Percentiles rank a stretch among this genome's conserved stretches.
phyloP scores from a whole-genome alignment of 2,797 vertebrate species.

The Loris lydekkerianus region DNA sequence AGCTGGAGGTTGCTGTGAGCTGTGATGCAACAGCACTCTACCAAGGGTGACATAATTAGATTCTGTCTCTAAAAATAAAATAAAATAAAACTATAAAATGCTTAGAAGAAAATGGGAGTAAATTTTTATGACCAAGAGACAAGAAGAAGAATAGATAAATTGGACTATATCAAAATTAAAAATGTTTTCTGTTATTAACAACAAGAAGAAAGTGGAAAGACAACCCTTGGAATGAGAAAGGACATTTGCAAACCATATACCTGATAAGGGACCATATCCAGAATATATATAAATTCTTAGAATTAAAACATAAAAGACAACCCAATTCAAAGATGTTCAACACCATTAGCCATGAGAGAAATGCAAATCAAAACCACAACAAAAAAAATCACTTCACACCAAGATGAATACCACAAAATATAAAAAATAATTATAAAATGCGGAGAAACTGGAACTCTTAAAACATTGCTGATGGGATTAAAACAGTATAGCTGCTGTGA shows the following conservation, averaged over 20 bases:
- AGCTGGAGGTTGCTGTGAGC: too few relatives aligned
- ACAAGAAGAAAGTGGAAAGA: slow-evolving; percentile 19
- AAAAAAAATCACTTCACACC: background rate
- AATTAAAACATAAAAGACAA: slow-evolving; percentile 3
- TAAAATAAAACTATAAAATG: background rate
- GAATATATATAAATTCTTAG: background rate
- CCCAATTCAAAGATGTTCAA: background rate
- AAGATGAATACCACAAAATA: slow-evolving; percentile 31
- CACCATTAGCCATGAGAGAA: background rate
- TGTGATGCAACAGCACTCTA: too few relatives aligned
- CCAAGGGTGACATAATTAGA: too few relatives aligned
- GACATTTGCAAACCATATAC: background rate
- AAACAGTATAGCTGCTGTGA: background rate
- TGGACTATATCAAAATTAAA: background rate
- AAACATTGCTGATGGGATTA: background rate
- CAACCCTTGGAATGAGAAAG: background rate
- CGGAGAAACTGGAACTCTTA: background rate
- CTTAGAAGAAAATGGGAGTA: background rate
- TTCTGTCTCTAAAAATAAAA: too few relatives aligned
- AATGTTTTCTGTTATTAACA: background rate
- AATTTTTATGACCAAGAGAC: background rate
- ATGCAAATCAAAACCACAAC: background rate
- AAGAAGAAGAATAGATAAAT: background rate
- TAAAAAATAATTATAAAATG: background rate
- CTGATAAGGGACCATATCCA: background rate